phyloP scores from a whole-genome alignment of 2,113 vertebrate genomes.

The Hyla sarda region DNA sequence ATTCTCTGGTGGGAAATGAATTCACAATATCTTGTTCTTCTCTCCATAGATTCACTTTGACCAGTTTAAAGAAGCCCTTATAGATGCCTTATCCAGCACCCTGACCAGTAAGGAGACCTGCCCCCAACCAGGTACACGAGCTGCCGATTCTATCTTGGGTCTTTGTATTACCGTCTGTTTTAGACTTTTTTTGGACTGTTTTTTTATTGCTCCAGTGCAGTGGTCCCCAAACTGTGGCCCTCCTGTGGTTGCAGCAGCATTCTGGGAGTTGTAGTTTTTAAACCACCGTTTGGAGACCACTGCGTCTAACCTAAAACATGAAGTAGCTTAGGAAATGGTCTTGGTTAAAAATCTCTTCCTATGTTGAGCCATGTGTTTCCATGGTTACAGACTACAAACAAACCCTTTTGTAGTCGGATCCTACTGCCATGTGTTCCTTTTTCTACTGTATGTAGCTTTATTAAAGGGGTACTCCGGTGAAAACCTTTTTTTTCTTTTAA shows the following conservation, averaged over 20 bases:
- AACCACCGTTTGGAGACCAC: too few species aligned
- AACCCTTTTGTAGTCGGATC: not conserved
- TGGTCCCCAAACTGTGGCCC: too few species aligned
- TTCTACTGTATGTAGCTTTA: not conserved
- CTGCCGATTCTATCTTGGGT: too few species aligned
- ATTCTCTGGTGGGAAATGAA: not conserved
- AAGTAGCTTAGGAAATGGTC: too few species aligned
- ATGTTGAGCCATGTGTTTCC: not conserved
- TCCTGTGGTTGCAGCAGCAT: too few species aligned
- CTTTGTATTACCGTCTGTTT: too few species aligned
- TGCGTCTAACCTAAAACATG: too few species aligned
- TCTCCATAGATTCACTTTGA: constrained; percentile 87
- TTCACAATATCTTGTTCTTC: not conserved
- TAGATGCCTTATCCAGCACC: constrained; percentile 84
- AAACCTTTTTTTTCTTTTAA: too few species aligned
- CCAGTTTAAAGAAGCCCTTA: constrained; percentile 93
- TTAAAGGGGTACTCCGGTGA: not conserved
- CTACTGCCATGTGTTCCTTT: not conserved
- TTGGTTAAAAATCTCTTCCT: too few species aligned
- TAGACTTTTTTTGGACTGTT: too few species aligned
- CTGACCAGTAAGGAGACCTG: constrained; percentile 75
- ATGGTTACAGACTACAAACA: not conserved
- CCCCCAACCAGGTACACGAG: constrained; percentile 80
- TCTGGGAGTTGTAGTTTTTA: too few species aligned
- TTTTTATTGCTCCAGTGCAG: too few species aligned